Conservation (phyloP, 2,797 vertebrate genomes). For the Acanthornis magna region DNA sequence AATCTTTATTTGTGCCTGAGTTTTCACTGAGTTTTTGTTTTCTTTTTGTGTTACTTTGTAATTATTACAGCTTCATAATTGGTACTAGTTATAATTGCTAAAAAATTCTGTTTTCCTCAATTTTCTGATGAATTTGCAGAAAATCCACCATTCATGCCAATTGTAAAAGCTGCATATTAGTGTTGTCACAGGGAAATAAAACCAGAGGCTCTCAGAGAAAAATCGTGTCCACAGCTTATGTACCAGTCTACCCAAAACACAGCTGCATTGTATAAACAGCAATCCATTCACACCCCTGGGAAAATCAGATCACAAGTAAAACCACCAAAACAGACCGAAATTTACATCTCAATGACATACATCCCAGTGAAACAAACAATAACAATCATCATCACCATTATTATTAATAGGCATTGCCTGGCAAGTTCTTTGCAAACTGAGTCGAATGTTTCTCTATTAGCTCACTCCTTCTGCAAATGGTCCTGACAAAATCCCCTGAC, state of each 20-base stretch:
- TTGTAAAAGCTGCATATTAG: neutral
- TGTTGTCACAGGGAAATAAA: neutral
- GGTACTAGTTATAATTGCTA: neutral
- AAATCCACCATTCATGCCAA: neutral
- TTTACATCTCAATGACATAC: slow-evolving; percentile 16
- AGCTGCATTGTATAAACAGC: slow-evolving; percentile 44
- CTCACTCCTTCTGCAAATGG: slow-evolving; percentile 1
- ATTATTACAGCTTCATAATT: neutral
- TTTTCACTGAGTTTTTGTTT: neutral
- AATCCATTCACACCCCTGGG: slow-evolving; percentile 27
- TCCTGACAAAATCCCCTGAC: neutral
- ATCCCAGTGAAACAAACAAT: slow-evolving; percentile 17
- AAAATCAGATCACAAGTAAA: slow-evolving; percentile 1
- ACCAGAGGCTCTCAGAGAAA: neutral
- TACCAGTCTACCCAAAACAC: slow-evolving; percentile 42
- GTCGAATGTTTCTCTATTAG: neutral
- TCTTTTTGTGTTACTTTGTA: neutral
- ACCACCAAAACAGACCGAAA: slow-evolving; percentile 22
- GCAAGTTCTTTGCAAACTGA: neutral
- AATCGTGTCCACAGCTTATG: neutral
- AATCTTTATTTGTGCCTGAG: neutral
- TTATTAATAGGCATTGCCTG: slow-evolving; percentile 4
- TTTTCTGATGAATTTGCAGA: neutral
- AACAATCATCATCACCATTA: slow-evolving; percentile 20
- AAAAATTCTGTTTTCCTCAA: neutral